Percentiles rank a stretch among this genome's conserved stretches.
Conservation (phyloP, 30 jellyfish, hydroid and myxozoan genomes). For the Aurelia aurita complex sp. Pacific region DNA sequence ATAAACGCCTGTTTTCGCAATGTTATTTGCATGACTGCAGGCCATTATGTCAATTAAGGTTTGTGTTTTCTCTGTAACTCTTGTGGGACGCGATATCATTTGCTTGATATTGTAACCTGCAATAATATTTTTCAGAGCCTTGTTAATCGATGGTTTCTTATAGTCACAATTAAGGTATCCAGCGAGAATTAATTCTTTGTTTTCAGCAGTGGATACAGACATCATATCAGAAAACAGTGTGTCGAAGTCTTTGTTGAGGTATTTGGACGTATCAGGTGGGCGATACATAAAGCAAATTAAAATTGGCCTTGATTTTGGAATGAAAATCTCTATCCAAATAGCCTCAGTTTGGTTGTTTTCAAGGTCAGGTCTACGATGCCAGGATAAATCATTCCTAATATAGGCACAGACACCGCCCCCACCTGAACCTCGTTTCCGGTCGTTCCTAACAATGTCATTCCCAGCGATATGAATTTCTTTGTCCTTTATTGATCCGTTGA, state of each 20-base stretch:
- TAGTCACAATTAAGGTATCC: background rate
- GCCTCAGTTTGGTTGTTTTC: background rate
- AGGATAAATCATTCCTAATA: conserved; percentile 8
- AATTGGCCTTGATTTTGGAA: conserved; percentile 4
- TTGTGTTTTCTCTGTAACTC: background rate
- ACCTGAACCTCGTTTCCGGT: conserved; percentile 6
- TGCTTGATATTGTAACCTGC: background rate
- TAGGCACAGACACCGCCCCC: conserved; percentile 29
- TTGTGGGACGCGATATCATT: conserved; percentile 6
- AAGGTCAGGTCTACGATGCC: conserved; percentile 18
- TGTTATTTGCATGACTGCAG: conserved; percentile 9
- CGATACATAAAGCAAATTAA: conserved; percentile 11
- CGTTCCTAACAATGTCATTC: conserved; percentile 12
- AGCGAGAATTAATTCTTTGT: conserved; percentile 30
- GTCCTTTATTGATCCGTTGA: background rate
- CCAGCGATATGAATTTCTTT: conserved; percentile 5
- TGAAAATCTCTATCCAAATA: background rate
- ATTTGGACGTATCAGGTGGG: conserved; percentile 10
- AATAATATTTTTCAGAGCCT: conserved; percentile 4
- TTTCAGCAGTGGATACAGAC: background rate
- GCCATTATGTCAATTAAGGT: conserved; percentile 21
- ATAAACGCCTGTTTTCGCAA: conserved; percentile 11
- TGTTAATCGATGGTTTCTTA: conserved; percentile 3
- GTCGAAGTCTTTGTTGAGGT: conserved; percentile 13
- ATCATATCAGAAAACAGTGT: background rate